phyloP scores from a whole-genome alignment of 37 sponge, comb jelly and placozoan genomes.

The Chondrilla cf. caribensis region DNA sequence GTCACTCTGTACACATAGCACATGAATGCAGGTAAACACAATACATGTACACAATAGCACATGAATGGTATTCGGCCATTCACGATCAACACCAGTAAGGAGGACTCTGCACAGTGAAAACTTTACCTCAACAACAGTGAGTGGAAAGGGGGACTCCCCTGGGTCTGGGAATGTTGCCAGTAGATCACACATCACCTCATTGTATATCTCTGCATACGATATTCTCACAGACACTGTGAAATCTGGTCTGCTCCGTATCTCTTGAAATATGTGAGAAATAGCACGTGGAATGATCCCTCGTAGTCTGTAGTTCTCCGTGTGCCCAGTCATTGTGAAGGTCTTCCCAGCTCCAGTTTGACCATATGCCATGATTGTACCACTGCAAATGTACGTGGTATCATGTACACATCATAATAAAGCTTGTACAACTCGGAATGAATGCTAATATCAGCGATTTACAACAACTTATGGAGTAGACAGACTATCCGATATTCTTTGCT shows the following conservation, averaged over 20 bases:
- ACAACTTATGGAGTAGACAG: too few relatives aligned
- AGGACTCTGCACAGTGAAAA: too few relatives aligned
- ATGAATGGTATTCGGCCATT: too few relatives aligned
- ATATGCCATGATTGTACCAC: constrained; percentile 83
- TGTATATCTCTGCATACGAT: constrained; percentile 96
- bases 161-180: constrained; percentile 57
- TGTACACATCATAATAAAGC: too few relatives aligned
- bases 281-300: constrained; percentile 92
- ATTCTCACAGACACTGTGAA: constrained; percentile 41
- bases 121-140: constrained; percentile 59
- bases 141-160: constrained; percentile 18
- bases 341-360: constrained; percentile 98
- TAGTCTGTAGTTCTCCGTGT: constrained; percentile 68
- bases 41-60: too few relatives aligned
- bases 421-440: too few relatives aligned
- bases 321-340: constrained; percentile 91
- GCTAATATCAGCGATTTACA: too few relatives aligned
- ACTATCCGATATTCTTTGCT: too few relatives aligned
- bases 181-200: constrained; percentile 87
- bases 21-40: too few relatives aligned
- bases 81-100: too few relatives aligned
- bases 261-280: constrained; percentile 66
- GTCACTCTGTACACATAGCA: constrained; percentile 48
- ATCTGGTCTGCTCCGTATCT: constrained; percentile 42
- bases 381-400: constrained; percentile 5